Percentiles rank a stretch among this genome's conserved stretches.
phyloP scores from a whole-genome alignment of 2,113 vertebrate genomes.

The Heliornis fulica region DNA sequence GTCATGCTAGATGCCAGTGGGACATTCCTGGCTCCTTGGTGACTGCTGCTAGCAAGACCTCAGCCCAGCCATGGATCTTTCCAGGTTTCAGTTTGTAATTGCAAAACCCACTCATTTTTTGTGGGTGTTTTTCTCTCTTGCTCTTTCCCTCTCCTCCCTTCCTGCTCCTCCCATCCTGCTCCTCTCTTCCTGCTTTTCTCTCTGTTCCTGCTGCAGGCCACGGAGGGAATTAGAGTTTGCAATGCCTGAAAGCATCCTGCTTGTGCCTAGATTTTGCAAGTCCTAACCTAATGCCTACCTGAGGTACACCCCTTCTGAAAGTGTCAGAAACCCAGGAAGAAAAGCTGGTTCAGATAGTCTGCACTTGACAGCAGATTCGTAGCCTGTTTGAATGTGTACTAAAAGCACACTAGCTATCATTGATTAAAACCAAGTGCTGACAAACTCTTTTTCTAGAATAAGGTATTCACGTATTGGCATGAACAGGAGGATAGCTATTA shows the following conservation, averaged over 20 bases:
- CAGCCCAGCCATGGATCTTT: not conserved
- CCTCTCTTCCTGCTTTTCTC: not conserved
- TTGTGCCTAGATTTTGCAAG: not conserved
- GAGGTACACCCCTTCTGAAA: not conserved
- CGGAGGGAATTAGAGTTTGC: not conserved
- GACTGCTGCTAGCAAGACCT: constrained; percentile 29
- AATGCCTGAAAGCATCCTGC: not conserved
- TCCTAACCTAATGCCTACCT: not conserved
- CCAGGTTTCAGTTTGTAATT: not conserved
- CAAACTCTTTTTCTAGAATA: constrained; percentile 7
- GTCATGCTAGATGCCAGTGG: constrained; percentile 38
- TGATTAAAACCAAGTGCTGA: constrained; percentile 41
- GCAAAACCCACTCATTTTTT: accelerated
- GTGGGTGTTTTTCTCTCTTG: not conserved
- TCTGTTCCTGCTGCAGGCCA: not conserved
- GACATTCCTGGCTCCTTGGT: constrained; percentile 43
- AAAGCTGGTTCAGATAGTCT: not conserved
- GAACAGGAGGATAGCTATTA: not conserved
- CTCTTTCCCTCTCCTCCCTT: not conserved
- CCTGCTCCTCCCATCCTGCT: not conserved
- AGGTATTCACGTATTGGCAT: not conserved
- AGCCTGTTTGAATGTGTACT: not conserved
- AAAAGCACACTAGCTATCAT: not conserved
- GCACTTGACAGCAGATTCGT: not conserved
- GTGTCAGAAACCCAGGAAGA: not conserved